Evolutionary conservation across 2,113 vertebrate genomes (phyloP), one percentile per base, ranked within the genome.

Genomic region (Chelonoidis abingdonii): DNA sequence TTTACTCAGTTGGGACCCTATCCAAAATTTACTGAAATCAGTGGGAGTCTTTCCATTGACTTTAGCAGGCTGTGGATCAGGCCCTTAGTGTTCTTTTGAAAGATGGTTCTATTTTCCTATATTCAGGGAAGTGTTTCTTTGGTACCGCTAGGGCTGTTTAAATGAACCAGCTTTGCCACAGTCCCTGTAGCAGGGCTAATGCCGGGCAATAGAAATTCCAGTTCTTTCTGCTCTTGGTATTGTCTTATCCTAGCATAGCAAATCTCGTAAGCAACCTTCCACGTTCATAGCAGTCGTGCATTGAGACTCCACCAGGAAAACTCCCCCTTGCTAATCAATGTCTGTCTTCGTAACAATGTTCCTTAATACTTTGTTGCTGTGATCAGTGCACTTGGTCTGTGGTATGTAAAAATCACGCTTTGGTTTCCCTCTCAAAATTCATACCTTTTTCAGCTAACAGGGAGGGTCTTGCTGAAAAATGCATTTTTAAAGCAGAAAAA

Each of bases 381-480:
- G 69, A 72, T 78, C 59, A 81, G 65, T 90, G 81, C 52, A 54
- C 41, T 89, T 93, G 79, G 90, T 65, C 72, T 93, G 27, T 88
- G 57, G 49, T 27, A 4, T 84, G 21, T 88, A 56, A 56, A 79
- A 83, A 8, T 76, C 79, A 3, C 41, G 38, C 69, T 59, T 84
- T 76, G 75, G 10, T 38, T 38, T 56, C 41, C 8, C 78, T 75
- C 83, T 54, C 35, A 81, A 83, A 49, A 84, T 59, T 90, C 76
- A 53, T 56, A 56, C 57, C 44, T n/a, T 78, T 95, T 95, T 89
- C 79, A 84, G 91, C 78, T 81, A 57, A 83, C 89, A 91, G 52
- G 89, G n/a, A 94, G 90, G 88, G 84, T 72, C 84, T 91, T 93
- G 84, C 49, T 92, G 82, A 92, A 84, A 96, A 83, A 84, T 52